Evolutionary conservation across 2,888 invertebrate genomes (phyloP), one percentile per base, ranked within the genome.

Genomic region (Eupithecia vulgata): DNA sequence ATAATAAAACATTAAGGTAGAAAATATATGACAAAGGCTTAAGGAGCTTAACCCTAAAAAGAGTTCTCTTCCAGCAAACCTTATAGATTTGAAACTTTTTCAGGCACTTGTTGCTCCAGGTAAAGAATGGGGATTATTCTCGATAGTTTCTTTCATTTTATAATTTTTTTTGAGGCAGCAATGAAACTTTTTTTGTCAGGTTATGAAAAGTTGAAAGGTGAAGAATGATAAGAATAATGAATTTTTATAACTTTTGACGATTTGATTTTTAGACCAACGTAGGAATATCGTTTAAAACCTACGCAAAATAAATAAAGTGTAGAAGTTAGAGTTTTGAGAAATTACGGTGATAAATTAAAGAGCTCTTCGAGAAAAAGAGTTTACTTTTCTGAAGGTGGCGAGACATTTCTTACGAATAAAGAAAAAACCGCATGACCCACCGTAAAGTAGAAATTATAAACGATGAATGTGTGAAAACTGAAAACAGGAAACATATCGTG

Each of bases 401-500:
- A 42, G n/a, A 48, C n/a, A n/a, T 48, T 48, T 48, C 7, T 48
- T 48, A 12, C 10, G 21, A 52, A 52, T 10, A 52, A 52, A 21
- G 21, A 57, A n/a, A n/a, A 52, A 52, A 21, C 42, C 17, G n/a
- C n/a, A 21, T 12, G 52, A 8, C 8, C 10, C 6, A 45, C 17
- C 1, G 13, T 12, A 57, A 21, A 13, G 25, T 57, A 57, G 25
- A 12, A 57, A 57, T 57, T 30, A 0, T 0, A 57, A 57, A 25
- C 57, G 5, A 13, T 12, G 12, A 85, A 79, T 87, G 86, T 40
- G 25, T 57, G 57, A 25, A 61, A 45, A 59, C 40, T 65, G 73
- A 76, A 77, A 77, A 78, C 78, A 78, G 77, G 72, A 77, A 78
- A 34, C 70, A 52, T 77, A 75, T 80, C 77, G 70, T 45, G 45